Evolutionary conservation across 2,113 vertebrate species (phyloP), one percentile per base, ranked within the genome.

Genomic region (Brachionichthys hirsutus): DNA sequence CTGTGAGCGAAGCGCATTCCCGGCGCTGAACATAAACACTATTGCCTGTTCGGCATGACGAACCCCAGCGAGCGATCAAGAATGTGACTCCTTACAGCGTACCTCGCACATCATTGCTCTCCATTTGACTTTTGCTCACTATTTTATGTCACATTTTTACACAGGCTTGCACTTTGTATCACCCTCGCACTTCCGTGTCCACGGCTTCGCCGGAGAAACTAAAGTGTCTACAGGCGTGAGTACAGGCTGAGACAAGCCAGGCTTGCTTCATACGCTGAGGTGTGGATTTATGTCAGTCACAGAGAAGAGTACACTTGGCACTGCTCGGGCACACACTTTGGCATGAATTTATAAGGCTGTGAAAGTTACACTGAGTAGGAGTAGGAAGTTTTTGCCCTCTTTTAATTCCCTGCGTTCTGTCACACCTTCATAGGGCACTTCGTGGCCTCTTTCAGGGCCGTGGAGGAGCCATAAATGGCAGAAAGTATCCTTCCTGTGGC

Each of bases 381-480:
- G 19, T 41, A 67, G 15, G 17, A 63, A 45, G 45, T 48, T 78
- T 47, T 63, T 67, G 63, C 59, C 70, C 57, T 67, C 57, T 48
- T 42, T 61, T 52, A 24, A 59, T 50, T 67, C 70, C 49, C 66
- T 81, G 54, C 54, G 41, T 81, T 64, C 44, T 66, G 53, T 69
- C 59, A 80, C 77, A 80, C 84, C 77, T 89, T 83, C 52, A 70
- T 46, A 35, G 59, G 66, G 73, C 58, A 41, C 48, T 66, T 48
- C 50, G 49, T 30, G 19, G 38, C 54, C 67, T 49, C 52, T 5
- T 54, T 50, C 36, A 2, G 59, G 36, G 43, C 57, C 20, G 75
- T 55, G 51, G 24, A 60, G 73, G 48, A 83, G 80, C 85, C 89
- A 84, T 91, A 92, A 86, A 92, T 90, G 90, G 90, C 79, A 89